Base-by-base conservation (phyloP, 2,113 vertebrate genomes). In the Hemiprocne comata region DNA sequence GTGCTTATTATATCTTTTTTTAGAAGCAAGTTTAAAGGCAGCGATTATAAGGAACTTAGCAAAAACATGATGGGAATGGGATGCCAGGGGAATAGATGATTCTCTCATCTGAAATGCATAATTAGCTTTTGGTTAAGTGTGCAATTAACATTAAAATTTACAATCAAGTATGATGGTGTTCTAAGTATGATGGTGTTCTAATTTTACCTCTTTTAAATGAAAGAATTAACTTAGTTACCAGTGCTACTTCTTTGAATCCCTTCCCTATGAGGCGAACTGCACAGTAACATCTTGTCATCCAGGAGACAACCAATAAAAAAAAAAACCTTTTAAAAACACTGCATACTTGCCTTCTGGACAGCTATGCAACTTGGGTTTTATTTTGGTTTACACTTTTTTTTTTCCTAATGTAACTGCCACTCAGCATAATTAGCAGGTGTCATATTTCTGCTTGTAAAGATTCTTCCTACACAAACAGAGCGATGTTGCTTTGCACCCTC, bases 131-230 rank as follows among this genome's bases (percentile, higher is more conserved):
- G 66, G 67, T 79, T 72, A 94, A 95, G 94, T 92, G 62, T 58
- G 95, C 92, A 97, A 97, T 97, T 96, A 95, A 73, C 93, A 89
- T 97, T 93, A 87, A 94, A 95, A 95, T 87, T 95, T 91, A 87
- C 90, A 86, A 93, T 93, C 82, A 93, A 97, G 73, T 67, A 94
- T 31, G 69, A 82, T 44, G 33, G 70, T 55, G n/a, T n/a, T n/a
- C n/a, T n/a, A 93, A 97, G 73, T 67, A 94, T 31, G 69, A 82
- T 44, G 33, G 66, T 57, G 50, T 90, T 96, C 94, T 96, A 95
- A 95, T 90, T 97, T 94, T 93, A 92, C 40, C 73, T 93, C 70
- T 54, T 62, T 57, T 55, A 96, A 89, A 78, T 71, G 36, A 18
- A 76, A 36, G 40, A 61, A 77, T 34, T 0, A 83, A 46, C 54